Conservation (phyloP, 2,797 vertebrate species). For the Bradypus variegatus region DNA sequence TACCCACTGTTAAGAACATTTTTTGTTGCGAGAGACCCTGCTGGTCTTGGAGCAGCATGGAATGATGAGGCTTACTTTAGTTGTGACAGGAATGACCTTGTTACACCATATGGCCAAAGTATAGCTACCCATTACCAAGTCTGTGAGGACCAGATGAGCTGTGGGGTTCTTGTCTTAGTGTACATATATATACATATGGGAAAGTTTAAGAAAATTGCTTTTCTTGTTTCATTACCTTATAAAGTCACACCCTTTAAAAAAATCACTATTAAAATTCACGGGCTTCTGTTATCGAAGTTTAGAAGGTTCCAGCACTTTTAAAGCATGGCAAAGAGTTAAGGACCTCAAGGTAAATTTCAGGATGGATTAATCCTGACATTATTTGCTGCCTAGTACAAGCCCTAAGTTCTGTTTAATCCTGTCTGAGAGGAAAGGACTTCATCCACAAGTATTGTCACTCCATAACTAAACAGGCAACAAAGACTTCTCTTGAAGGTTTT, state of each 20-base stretch:
- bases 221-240: background rate
- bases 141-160: background rate
- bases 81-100: background rate
- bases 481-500: background rate
- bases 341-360: background rate
- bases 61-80: background rate
- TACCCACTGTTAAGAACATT: background rate
- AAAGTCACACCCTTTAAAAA: background rate
- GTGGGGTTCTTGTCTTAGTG: background rate
- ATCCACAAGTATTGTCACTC: no score
- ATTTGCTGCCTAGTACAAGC: accelerated
- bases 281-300: background rate
- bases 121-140: background rate
- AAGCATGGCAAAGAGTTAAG: background rate
- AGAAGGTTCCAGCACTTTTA: background rate
- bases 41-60: background rate
- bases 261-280: background rate
- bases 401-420: background rate
- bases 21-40: background rate
- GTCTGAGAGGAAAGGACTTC: background rate
- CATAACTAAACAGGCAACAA: background rate
- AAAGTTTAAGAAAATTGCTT: background rate
- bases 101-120: background rate
- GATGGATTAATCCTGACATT: background rate
- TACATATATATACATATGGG: background rate